Base-by-base conservation (phyloP, 1,140 invertebrate species). In the Musca domestica region DNA sequence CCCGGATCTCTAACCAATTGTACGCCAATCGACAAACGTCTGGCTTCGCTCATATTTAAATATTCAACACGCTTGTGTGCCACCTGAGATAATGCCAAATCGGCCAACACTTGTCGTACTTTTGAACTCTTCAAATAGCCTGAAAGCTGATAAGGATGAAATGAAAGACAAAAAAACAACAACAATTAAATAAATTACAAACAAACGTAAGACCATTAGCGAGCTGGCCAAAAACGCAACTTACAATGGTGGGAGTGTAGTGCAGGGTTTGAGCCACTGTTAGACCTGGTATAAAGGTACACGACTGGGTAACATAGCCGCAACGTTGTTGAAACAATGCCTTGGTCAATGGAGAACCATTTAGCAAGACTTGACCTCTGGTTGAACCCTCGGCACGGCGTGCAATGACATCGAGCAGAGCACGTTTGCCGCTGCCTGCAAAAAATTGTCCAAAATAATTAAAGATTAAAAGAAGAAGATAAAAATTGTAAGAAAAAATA, bases 361-460 rank as follows among this genome's bases (percentile, higher is more conserved):
- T 95, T 0, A 96, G 85, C 0, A 93, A 86, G 17, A 96, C 91
- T 76, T 95, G 92, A 0, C 95, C 95, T 68, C 93, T 85, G 64
- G 89, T 88, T 63, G 89, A 87, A 3, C 90, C 91, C 72, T 86
- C 84, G 1, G 86, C 87, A 49, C 91, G 84, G n/a, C 94, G 86
- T 6, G 93, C 91, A 27, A 96, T 95, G 2, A 96, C 94, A 78
- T 96, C 95, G 4, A 97, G 83, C 2, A 97, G 84, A 0, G 95
- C 94, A 65, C 92, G 85, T 80, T 97, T 97, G 0, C 95, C 95
- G 71, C 93, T 95, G 15, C 92, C 92, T 91, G 71, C 9, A 77
- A 17, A 14, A 67, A 63, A 12, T 17, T 51, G 27, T n/a, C n/a
- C 6, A 20, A 52, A 52, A 51, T n/a, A 52, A 22, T 22, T 6